phyloP scores from a whole-genome alignment of 2,888 invertebrate species.

The Belgica antarctica region DNA sequence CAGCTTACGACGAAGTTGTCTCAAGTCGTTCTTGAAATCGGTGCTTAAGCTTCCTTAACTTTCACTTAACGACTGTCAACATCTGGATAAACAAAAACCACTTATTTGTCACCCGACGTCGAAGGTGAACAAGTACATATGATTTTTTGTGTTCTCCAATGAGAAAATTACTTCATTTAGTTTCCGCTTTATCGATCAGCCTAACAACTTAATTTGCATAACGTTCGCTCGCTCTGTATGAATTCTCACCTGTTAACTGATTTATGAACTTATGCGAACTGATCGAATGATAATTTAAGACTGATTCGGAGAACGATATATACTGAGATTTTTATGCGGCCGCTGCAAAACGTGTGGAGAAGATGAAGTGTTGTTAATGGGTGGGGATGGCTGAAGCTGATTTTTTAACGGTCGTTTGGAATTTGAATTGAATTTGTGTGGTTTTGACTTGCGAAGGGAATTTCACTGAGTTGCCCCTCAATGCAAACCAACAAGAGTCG shows the following conservation, averaged over 20 bases:
- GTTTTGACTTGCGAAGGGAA: too few relatives aligned
- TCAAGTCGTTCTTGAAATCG: not conserved
- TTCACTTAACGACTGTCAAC: not conserved
- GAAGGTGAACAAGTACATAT: conserved; percentile 8
- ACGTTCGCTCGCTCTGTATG: not conserved
- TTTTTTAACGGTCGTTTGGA: not conserved
- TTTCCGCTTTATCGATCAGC: not conserved
- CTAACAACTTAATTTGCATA: not conserved
- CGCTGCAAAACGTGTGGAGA: too few relatives aligned
- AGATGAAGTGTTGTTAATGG: not conserved
- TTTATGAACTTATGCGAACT: conserved; percentile 17
- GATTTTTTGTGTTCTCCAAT: not conserved
- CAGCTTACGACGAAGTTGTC: not conserved
- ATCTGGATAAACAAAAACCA: not conserved
- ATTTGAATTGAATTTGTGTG: not conserved
- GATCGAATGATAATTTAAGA: conserved; percentile 25
- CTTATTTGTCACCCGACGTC: not conserved
- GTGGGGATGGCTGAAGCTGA: too few relatives aligned
- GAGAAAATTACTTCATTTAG: conserved; percentile 8
- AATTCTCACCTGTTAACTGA: conserved; percentile 11
- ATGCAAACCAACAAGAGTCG: too few relatives aligned
- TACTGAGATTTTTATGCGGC: conserved; percentile 27
- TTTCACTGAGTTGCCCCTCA: too few relatives aligned
- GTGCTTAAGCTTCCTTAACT: not conserved
- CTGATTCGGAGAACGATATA: not conserved